Base-by-base conservation (phyloP, 2,888 invertebrate species). In the Adela reaumurella region DNA sequence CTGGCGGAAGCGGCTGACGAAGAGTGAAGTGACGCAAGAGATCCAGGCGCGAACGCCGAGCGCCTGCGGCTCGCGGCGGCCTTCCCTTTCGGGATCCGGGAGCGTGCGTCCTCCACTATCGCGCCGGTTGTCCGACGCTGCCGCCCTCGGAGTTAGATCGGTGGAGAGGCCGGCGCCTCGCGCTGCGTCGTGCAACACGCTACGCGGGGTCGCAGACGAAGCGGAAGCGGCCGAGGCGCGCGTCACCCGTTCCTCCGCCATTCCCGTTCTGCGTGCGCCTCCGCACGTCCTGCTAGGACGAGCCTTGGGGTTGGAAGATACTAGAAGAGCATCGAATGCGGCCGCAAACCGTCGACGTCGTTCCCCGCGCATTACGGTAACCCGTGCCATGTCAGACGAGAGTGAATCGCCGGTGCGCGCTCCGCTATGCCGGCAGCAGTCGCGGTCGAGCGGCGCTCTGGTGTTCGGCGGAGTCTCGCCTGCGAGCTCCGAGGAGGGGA, bases 1-100 rank as follows among this genome's bases (percentile, higher is more conserved):
- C 63, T 85, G 87, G 81, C 78, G 90, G 46, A 90, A 90, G 68
- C 83, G 89, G 62, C 81, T 88, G 69, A 88, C 88, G 2, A 89
- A 89, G 65, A 88, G 86, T 60, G 90, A 90, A 64, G 83, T 90
- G 45, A 87, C 89, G 53, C 87, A 89, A 62, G 90, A 90, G 65
- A 90, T 90, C 53, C 89, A 90, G 64, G 90, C 90, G 3, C 74
- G 90, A 53, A 90, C 90, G 2, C 90, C 90, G 3, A 89, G 89
- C 52, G 88, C 86, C 1, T 89, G 89, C 52, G 90, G 89, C 1
- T 89, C 89, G 0, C 76, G 89, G 48, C 73, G 89, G 46, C 89
- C 89, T 0, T 89, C 89, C 1, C 68, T 88, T 46, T 88, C 86
- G 2, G 84, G 84, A 57, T 62, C 78, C 0, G 77, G 77, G 1